Conservation (phyloP, 2,113 vertebrate species). For the Stomatorhinus ivindoensis region DNA sequence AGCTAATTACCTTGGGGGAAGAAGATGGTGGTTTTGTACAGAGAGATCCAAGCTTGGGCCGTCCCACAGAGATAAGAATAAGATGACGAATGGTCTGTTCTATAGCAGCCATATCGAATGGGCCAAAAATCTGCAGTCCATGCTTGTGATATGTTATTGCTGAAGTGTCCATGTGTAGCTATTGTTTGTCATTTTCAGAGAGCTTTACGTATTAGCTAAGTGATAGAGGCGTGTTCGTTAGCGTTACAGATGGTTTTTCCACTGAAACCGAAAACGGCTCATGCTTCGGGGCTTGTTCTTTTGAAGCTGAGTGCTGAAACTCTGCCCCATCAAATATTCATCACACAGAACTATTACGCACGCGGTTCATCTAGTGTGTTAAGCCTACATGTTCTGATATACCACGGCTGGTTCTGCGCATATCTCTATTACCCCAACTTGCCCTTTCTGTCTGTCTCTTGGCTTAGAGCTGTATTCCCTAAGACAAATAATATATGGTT, state of each 20-base stretch:
- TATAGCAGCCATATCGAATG: neutral
- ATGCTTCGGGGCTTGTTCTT: neutral
- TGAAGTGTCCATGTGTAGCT: neutral
- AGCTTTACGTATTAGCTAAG: neutral
- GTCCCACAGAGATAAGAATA: neutral
- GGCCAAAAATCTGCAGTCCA: neutral
- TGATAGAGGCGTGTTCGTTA: neutral
- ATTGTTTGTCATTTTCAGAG: neutral
- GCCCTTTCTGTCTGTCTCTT: neutral
- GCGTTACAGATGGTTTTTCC: neutral
- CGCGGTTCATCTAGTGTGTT: neutral
- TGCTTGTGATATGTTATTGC: neutral
- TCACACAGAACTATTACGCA: neutral
- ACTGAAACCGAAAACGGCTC: neutral
- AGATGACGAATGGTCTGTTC: neutral
- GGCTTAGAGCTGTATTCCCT: neutral
- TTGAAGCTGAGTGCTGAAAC: neutral
- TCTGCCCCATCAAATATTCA: neutral
- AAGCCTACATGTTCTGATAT: neutral
- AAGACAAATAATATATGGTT: neutral
- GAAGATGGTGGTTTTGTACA: constrained; percentile 24
- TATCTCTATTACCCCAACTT: neutral
- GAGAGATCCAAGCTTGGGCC: neutral
- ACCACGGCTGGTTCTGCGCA: neutral
- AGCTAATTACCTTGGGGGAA: constrained; percentile 60